Evolutionary conservation across 2,797 vertebrate genomes (phyloP).

Genomic region (Coccyzus lansbergi): DNA sequence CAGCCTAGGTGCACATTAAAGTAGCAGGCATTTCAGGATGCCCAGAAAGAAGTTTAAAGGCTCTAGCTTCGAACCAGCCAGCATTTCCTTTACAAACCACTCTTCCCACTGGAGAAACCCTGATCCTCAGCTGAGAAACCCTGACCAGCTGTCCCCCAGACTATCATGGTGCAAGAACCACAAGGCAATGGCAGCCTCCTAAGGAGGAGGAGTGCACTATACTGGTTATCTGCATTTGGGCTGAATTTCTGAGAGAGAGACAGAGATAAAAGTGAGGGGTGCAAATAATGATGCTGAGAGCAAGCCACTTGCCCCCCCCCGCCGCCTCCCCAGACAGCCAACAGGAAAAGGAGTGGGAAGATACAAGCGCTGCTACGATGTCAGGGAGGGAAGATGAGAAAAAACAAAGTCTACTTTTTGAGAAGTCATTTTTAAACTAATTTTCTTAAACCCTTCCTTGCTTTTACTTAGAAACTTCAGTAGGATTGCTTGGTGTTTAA

Average conservation of each 20-base stretch:
- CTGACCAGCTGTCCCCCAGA: background rate
- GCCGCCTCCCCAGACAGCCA: background rate
- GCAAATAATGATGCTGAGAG: background rate
- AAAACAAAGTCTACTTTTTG: background rate
- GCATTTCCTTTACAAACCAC: background rate
- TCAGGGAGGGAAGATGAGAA: background rate
- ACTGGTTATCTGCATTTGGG: background rate
- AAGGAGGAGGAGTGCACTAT: background rate
- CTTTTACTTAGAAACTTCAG: background rate
- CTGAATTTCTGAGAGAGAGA: background rate
- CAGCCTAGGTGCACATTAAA: background rate
- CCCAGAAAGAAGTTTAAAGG: background rate
- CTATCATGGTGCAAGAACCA: background rate
- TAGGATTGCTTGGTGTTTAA: background rate
- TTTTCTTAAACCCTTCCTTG: background rate
- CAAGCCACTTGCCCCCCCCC: background rate
- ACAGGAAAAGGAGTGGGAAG: background rate
- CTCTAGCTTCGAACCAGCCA: background rate
- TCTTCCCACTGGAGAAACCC: background rate
- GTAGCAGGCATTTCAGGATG: background rate
- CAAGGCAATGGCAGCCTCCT: background rate
- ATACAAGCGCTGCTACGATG: rapidly evolving
- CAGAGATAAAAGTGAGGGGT: background rate
- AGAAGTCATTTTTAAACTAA: background rate
- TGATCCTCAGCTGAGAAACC: background rate